phyloP scores from a whole-genome alignment of 2,113 vertebrate species.

The Sarotherodon lohbergeri region DNA sequence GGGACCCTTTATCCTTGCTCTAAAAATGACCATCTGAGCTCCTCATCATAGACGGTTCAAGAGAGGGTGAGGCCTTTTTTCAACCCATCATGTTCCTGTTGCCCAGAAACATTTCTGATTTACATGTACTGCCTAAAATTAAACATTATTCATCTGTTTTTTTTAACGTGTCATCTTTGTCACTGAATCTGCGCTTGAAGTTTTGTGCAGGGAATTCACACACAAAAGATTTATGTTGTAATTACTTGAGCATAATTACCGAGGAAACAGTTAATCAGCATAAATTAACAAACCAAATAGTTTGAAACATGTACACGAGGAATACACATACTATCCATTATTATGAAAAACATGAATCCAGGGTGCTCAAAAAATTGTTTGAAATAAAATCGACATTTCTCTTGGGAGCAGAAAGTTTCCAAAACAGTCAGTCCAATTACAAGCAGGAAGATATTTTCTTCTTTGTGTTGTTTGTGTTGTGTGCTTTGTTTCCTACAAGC shows the following conservation, averaged over 20 bases:
- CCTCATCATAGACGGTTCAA: background rate
- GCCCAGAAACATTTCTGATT: background rate
- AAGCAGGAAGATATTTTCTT: background rate
- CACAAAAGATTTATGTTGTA: conserved; percentile 51
- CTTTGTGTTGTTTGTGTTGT: background rate
- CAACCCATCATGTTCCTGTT: background rate
- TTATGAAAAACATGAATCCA: conserved; percentile 22
- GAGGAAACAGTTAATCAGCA: conserved; percentile 56
- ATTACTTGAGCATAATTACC: conserved; percentile 57
- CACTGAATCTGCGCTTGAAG: background rate
- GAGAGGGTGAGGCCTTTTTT: background rate
- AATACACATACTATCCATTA: conserved; percentile 39
- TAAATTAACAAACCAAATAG: conserved; percentile 48
- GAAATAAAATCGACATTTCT: background rate
- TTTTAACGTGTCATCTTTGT: conserved; percentile 20
- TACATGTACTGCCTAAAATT: background rate
- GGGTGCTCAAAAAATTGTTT: background rate
- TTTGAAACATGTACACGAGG: conserved; percentile 18
- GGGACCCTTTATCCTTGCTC: conserved; percentile 14
- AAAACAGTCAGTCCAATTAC: background rate
- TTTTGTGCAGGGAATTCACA: background rate
- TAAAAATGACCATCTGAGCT: conserved; percentile 23
- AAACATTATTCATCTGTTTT: conserved; percentile 14
- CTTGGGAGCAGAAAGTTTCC: background rate
- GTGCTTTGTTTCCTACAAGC: background rate